Percentiles rank a stretch among this genome's conserved stretches.
Conservation (phyloP, 2,888 invertebrate genomes). For the Heliconius sara region DNA sequence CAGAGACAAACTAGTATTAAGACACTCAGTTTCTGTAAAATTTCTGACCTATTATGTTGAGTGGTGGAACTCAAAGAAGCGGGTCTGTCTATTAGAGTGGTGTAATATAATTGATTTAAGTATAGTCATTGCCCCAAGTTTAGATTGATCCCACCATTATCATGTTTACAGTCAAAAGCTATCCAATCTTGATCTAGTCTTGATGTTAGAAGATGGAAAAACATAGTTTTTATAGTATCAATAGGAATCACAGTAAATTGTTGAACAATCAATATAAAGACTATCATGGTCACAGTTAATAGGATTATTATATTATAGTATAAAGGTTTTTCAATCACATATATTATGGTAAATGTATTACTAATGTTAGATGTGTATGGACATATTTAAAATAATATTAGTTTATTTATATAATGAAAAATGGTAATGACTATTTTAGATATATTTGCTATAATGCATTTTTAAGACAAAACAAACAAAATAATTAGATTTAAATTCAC, state of each 20-base stretch:
- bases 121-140: too few relatives aligned
- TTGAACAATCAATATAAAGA: constrained; percentile 22
- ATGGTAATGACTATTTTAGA: not conserved
- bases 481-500: not conserved
- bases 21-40: too few relatives aligned
- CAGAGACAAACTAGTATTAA: too few relatives aligned
- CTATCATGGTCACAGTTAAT: constrained; percentile 27
- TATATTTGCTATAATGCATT: not conserved
- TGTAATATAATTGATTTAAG: too few relatives aligned
- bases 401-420: not conserved
- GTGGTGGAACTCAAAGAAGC: not conserved
- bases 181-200: not conserved
- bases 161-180: not conserved
- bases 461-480: not conserved
- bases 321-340: constrained; percentile 16
- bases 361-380: not conserved
- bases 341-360: not conserved
- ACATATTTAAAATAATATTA: not conserved
- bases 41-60: not conserved
- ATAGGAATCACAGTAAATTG: constrained; percentile 10
- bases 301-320: constrained; percentile 14
- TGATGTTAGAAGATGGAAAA: not conserved
- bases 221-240: not conserved
- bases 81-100: not conserved
- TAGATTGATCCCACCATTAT: not conserved